These are phyloP conservation scores for Peromyscus maniculatus DNA, from an alignment of 2,113 vertebrate species.

Conservation along the genomic window DNA sequence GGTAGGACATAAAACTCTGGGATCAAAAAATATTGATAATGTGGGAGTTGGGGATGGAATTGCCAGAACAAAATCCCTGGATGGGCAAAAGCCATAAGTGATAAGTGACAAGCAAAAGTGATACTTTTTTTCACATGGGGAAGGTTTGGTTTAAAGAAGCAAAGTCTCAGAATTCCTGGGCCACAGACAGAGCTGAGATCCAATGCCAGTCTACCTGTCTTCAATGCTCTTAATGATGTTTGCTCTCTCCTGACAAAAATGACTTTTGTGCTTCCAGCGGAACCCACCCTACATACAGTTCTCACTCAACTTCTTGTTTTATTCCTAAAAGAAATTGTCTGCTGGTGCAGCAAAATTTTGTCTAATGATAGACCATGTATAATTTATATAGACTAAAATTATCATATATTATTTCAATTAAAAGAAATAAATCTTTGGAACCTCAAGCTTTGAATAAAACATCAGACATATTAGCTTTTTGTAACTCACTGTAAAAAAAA, in stretches of 20 bases:
- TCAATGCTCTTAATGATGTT: not conserved
- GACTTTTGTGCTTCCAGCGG: not conserved
- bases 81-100: not conserved
- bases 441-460: not conserved
- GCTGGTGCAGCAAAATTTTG: constrained; percentile 1
- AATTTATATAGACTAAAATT: constrained; percentile 45
- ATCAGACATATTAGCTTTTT: not conserved
- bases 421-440: constrained; percentile 44
- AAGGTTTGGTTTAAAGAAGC: not conserved
- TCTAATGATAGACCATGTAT: not conserved
- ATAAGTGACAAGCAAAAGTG: no score
- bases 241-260: not conserved
- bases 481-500: not conserved
- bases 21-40: not conserved
- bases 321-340: not conserved
- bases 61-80: not conserved
- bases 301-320: not conserved
- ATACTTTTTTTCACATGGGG: not conserved
- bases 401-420: not conserved
- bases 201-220: not conserved
- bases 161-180: not conserved
- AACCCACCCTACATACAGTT: not conserved
- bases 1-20: not conserved
- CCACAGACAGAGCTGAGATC: not conserved
- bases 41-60: not conserved